Percentiles rank a stretch among this genome's conserved stretches.
These are phyloP conservation scores for Corythoichthys intestinalis DNA, from an alignment of 2,113 vertebrate species.

Conservation along the genomic window DNA sequence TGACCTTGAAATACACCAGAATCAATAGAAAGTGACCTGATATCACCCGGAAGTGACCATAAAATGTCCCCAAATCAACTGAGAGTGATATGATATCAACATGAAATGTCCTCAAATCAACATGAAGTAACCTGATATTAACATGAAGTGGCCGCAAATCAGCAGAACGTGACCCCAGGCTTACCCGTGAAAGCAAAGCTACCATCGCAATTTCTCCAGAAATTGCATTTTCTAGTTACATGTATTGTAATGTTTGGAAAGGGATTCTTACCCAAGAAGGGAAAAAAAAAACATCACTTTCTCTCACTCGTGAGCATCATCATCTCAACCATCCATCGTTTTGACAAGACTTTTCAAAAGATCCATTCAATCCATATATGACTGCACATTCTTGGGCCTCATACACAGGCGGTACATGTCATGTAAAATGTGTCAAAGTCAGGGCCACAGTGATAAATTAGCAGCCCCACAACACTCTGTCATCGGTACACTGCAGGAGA, in stretches of 20 bases:
- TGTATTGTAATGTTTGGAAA: neutral
- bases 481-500: conserved; percentile 6
- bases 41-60: too few relatives aligned
- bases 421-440: conserved; percentile 23
- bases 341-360: conserved; percentile 11
- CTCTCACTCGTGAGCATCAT: neutral
- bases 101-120: too few relatives aligned
- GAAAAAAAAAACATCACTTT: neutral
- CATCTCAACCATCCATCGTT: conserved; percentile 15
- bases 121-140: too few relatives aligned
- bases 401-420: conserved; percentile 16
- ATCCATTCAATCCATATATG: conserved; percentile 26
- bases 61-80: too few relatives aligned
- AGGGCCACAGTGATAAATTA: conserved; percentile 26
- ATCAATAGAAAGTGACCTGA: too few relatives aligned
- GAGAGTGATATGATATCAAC: too few relatives aligned
- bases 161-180: too few relatives aligned
- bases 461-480: conserved; percentile 14
- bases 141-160: too few relatives aligned
- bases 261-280: neutral
- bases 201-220: too few relatives aligned
- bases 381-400: conserved; percentile 7
- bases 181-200: too few relatives aligned
- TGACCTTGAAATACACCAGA: too few relatives aligned
- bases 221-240: too few relatives aligned